Evolutionary conservation across 1,140 invertebrate species (phyloP).

Genomic region (Aphis craccivora): DNA sequence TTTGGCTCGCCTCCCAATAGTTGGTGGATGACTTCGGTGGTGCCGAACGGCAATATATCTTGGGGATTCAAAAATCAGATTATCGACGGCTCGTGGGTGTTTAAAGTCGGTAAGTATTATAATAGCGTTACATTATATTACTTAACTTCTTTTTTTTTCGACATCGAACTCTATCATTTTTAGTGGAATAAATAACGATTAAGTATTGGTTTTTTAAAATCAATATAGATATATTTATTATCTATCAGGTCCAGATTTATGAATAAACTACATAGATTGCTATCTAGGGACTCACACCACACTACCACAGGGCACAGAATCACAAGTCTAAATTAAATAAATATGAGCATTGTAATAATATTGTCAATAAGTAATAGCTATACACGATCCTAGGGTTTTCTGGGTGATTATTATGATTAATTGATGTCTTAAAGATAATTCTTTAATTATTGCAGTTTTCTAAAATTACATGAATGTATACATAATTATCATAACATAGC

Average conservation of each 20-base stretch:
- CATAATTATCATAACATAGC: not conserved
- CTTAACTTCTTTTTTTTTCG: not conserved
- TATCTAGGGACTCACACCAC: too few species aligned
- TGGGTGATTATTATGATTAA: too few species aligned
- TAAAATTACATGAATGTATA: not conserved
- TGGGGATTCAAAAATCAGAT: constrained; percentile 55
- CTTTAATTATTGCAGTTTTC: too few species aligned
- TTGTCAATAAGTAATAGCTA: too few species aligned
- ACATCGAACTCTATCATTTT: not conserved
- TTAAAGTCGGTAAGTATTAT: constrained; percentile 38
- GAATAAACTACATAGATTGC: too few species aligned
- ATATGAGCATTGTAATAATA: too few species aligned
- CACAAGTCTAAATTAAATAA: too few species aligned
- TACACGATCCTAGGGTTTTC: too few species aligned
- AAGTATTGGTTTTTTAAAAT: not conserved
- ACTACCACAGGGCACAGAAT: too few species aligned
- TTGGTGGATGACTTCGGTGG: constrained; percentile 29
- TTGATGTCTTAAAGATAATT: too few species aligned
- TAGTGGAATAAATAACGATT: not conserved
- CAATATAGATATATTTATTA: not conserved
- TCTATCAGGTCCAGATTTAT: too few species aligned
- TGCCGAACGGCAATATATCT: constrained; percentile 20
- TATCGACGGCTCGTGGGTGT: constrained; percentile 50
- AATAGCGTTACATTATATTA: not conserved
- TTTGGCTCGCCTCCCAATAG: constrained; percentile 2